Evolutionary conservation across 2,113 vertebrate species (phyloP), one percentile per base, ranked within the genome.

Genomic region (Talpa occidentalis): DNA sequence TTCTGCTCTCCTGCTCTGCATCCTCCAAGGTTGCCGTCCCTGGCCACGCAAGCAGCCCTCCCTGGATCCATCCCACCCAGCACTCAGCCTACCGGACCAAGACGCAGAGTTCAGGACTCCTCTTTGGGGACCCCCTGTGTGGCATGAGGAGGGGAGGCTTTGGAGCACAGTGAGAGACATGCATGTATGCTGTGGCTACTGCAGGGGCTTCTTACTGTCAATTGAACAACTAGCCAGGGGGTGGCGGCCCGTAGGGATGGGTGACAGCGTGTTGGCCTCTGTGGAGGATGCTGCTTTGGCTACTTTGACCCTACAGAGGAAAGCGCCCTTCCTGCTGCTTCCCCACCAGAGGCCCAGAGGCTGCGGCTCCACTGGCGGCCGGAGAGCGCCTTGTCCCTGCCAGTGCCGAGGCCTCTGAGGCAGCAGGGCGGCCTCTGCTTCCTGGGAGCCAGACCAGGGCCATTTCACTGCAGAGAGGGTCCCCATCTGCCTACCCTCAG

Each of bases 181-280:
- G 77, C 95, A 62, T 73, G 17, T 42, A 67, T 44, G 69, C 37
- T 0, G 0, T 78, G 92, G 97, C 79, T 79, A 95, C 95, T 2
- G 64, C 21, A 86, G 69, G 91, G 76, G 42, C 11, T 87, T 77
- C 22, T 84, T 89, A 96, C 37, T 93, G 73, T 59, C 0, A 30
- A 62, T 52, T 83, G 67, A 49, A 96, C 92, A 97, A 96, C 96
- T 67, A 97, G 96, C 81, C 9, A 19, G 89, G 4, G 44, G 95
- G 37, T 93, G 92, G 76, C 93, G 85, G 42, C 17, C 26, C 64
- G 11, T 21, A 77, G 81, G 67, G 66, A 84, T 87, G 59, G 59
- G 77, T 96, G n/a, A n/a, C n/a, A n/a, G n/a, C n/a, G n/a, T n/a
- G n/a, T n/a, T n/a, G n/a, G 49, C 69, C 72, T 90, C 62, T 87